Evolutionary conservation across 2,113 vertebrate genomes (phyloP), one percentile per base, ranked within the genome.

Genomic region (Myotis yumanensis): DNA sequence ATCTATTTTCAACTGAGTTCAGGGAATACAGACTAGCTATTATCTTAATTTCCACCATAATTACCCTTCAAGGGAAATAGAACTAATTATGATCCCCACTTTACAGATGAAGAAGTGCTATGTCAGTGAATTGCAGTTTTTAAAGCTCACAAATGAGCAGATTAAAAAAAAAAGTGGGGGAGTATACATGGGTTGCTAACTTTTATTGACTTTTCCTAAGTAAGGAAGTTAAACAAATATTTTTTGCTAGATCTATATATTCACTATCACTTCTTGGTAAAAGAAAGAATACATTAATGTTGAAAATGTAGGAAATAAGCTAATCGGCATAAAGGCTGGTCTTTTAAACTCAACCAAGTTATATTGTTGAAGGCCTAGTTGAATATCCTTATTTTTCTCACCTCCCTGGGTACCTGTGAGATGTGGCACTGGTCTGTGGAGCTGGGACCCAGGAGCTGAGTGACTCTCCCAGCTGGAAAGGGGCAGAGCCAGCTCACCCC

Each of bases 211-310:
- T 73, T 90, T 62, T 72, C 64, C 77, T 32, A 88, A 82, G 30
- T 23, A 43, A 77, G 32, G 12, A 59, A 43, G 32, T 83, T 79
- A 3, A 25, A 94, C 84, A 76, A 0, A 2, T n/a, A 40, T 4
- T 91, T 90, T n/a, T 52, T n/a, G 23, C n/a, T 51, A 25, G 4
- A 37, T 68, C 51, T 82, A 51, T 10, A 86, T 10, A 86, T 4
- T 68, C 16, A 51, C 16, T 48, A 62, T 69, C 18, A 22, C 40
- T 35, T 92, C 84, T 64, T 86, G 64, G n/a, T 89, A 91, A 90
- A 93, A 89, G 28, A 92, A 79, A 75, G 32, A 32, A 37, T 57
- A 68, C 62, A 75, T 95, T 86, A 48, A 91, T 62, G 32, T 59
- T 16, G 68, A 86, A 80, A 68, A 40, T 59, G 5, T 40, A 86